Conservation (phyloP, 2,113 vertebrate species). For the Brachypteracias leptosomus region DNA sequence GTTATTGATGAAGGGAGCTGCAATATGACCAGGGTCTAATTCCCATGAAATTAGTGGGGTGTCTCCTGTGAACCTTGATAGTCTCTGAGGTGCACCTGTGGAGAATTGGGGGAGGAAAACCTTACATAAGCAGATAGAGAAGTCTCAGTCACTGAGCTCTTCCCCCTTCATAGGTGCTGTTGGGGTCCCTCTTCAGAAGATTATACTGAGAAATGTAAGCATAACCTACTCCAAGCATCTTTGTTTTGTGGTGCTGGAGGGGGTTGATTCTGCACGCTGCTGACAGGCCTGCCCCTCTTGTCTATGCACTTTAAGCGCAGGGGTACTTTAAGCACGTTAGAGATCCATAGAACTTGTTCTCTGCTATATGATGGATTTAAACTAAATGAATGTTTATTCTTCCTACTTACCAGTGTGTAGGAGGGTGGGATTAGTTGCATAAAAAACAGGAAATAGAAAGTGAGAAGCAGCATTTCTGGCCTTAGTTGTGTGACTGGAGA, state of each 20-base stretch:
- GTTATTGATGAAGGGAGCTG: background rate
- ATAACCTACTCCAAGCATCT: background rate
- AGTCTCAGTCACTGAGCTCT: background rate
- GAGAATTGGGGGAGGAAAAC: background rate
- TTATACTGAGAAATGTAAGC: background rate
- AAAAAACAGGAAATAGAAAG: background rate
- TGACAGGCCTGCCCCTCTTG: background rate
- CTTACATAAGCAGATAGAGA: background rate
- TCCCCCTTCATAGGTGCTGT: rapidly evolving
- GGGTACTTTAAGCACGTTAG: background rate
- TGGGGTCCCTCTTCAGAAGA: background rate
- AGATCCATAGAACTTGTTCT: background rate
- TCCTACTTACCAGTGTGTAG: background rate
- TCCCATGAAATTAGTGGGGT: background rate
- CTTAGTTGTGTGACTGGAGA: background rate
- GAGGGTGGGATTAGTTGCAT: background rate
- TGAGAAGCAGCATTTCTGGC: background rate
- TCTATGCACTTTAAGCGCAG: rapidly evolving
- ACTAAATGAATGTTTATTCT: background rate
- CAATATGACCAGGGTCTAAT: background rate
- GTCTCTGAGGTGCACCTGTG: background rate
- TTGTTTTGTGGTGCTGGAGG: background rate
- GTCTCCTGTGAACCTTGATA: background rate
- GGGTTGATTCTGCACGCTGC: background rate
- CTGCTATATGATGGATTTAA: background rate